phyloP scores from a whole-genome alignment of 2,113 vertebrate genomes.

The Tragelaphus buxtoni region DNA sequence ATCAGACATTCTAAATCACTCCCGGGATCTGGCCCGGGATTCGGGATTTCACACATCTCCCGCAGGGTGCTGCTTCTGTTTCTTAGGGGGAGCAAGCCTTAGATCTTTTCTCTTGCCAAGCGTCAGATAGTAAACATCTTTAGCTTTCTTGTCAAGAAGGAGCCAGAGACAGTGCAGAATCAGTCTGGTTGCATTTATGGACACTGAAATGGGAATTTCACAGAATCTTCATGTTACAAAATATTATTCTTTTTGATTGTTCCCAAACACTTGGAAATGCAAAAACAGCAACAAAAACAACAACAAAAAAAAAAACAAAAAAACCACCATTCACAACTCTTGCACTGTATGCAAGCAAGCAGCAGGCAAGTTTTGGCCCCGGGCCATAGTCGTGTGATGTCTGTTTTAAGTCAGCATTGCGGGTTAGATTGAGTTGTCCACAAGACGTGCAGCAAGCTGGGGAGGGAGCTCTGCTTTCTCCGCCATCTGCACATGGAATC shows the following conservation, averaged over 20 bases:
- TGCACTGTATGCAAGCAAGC: neutral
- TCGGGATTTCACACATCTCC: accelerated
- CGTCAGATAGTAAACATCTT: neutral
- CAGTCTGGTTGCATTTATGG: accelerated
- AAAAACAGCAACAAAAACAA: neutral
- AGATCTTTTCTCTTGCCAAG: neutral
- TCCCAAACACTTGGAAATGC: neutral
- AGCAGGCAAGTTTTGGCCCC: accelerated
- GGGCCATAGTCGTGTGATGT: accelerated
- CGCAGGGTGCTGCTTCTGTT: no score
- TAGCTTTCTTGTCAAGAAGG: neutral
- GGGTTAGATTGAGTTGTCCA: neutral
- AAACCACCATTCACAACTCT: accelerated
- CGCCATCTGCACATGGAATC: accelerated
- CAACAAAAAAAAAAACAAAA: no score
- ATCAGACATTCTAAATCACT: neutral
- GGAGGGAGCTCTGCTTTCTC: accelerated
- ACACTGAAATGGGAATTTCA: neutral
- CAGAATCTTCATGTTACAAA: neutral
- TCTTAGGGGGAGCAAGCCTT: neutral
- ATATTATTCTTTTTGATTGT: neutral
- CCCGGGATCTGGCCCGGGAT: no score
- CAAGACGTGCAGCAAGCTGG: accelerated
- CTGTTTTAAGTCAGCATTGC: accelerated
- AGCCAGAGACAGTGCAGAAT: neutral